These are phyloP conservation scores for Cheilosia variabilis DNA, from an alignment of 2,888 invertebrate genomes.

Conservation along the genomic window DNA sequence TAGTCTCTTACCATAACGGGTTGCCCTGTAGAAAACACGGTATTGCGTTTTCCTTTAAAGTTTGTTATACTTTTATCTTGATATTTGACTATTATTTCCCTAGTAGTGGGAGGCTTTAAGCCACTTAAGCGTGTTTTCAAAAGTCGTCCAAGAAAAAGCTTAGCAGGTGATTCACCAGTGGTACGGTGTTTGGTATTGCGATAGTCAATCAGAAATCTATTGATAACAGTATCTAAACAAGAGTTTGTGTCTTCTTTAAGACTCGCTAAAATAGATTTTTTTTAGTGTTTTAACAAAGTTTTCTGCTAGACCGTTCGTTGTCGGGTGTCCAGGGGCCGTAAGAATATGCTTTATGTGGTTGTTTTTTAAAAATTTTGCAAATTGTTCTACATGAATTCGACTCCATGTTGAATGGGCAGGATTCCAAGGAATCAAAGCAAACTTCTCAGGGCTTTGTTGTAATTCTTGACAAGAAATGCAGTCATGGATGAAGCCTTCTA, in stretches of 20 bases:
- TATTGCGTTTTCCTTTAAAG: constrained; percentile 52
- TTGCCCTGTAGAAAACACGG: constrained; percentile 43
- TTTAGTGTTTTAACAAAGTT: constrained; percentile 77
- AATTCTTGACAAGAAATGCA: constrained; percentile 63
- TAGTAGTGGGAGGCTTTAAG: too few relatives aligned
- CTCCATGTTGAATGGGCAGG: constrained; percentile 56
- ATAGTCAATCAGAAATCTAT: constrained; percentile 60
- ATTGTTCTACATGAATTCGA: constrained; percentile 64
- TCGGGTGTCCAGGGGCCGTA: constrained; percentile 65
- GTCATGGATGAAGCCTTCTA: constrained; percentile 57
- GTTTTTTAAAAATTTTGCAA: constrained; percentile 5
- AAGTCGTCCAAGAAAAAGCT: constrained; percentile 57
- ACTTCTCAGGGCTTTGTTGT: constrained; percentile 64
- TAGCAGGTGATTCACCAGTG: constrained; percentile 65
- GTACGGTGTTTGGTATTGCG: constrained; percentile 59
- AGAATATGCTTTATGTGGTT: constrained; percentile 39
- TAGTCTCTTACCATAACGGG: constrained; percentile 62
- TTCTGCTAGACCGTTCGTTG: constrained; percentile 77
- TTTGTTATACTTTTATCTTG: constrained; percentile 40
- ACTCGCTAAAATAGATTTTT: constrained; percentile 56
- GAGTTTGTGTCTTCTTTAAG: constrained; percentile 32
- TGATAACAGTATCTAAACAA: constrained; percentile 49
- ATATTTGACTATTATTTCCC: constrained; percentile 39
- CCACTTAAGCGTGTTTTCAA: too few relatives aligned
- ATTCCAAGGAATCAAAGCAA: constrained; percentile 60